Evolutionary conservation across 2,888 invertebrate genomes (phyloP), one percentile per base, ranked within the genome.

Genomic region (Caenorhabditis sp.): DNA sequence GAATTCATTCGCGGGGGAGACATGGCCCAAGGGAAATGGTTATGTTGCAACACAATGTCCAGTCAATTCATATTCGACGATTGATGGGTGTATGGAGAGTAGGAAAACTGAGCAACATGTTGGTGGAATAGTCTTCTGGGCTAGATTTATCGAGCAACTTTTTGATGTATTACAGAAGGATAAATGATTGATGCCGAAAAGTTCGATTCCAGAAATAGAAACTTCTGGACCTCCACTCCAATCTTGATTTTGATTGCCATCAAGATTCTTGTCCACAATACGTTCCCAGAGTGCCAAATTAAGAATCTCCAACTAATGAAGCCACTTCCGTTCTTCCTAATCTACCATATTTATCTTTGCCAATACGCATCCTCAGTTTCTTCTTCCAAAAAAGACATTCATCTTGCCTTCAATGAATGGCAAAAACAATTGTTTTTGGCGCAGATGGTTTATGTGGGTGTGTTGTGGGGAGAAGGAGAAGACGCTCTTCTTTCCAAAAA

Each of bases 351-450:
- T 69, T 54, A 77, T 70, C 69, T 68, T 19, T 49, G 19, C 22
- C 56, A 10, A 31, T 16, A 54, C 68, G 22, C 68, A 68, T 68
- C 54, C 68, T 38, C 68, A 68, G 68, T 54, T 68, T 68, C 68
- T 61, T 61, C 61, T 68, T 26, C 47, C 31, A 28, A 66, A 22
- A 49, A 16, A 76, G 59, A 61, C 76, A 76, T 76, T 41, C 68
- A 76, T 76, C 76, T 76, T 76, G 31, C 63, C 49, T 44, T 28
- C 68, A 68, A 56, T 75, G 69, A 77, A 77, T 77, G 69, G 77
- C 70, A 77, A 77, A 77, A 77, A 77, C 77, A 77, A 77, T 77
- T 77, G 77, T 77, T 77, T 77, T 77, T 69, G 77, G 70, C 77
- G 77, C 77, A 77, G 77, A 77, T 77, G 77, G 77, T 77, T 77